Evolutionary conservation across 2,888 invertebrate genomes (phyloP).

Genomic region (Tetanocera ferruginea): DNA sequence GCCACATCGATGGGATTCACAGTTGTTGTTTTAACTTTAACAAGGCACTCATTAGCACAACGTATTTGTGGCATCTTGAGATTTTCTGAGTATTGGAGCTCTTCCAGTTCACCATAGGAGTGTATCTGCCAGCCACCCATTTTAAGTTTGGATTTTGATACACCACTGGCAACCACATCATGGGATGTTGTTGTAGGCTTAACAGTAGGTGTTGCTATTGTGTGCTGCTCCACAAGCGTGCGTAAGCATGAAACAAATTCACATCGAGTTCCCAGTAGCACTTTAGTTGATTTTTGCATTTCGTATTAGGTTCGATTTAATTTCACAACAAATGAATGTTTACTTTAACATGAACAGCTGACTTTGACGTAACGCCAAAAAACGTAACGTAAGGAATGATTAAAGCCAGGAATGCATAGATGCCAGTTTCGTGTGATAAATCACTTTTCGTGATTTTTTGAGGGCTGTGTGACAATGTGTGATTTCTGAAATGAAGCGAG

Average conservation of each 20-base stretch:
- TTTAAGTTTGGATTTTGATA: constrained; percentile 61
- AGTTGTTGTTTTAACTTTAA: constrained; percentile 87
- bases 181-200: neutral
- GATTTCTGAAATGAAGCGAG: no score
- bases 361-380: neutral
- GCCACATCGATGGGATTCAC: constrained; percentile 92
- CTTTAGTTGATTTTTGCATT: constrained; percentile 15
- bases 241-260: neutral
- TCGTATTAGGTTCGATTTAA: neutral
- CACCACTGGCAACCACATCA: neutral
- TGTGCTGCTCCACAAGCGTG: neutral
- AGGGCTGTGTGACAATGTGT: no score
- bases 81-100: constrained; percentile 75
- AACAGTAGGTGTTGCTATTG: neutral
- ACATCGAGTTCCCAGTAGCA: neutral
- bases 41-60: constrained; percentile 81
- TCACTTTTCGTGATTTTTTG: no score
- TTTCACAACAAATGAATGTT: neutral
- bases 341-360: neutral
- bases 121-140: constrained; percentile 88
- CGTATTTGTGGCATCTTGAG: constrained; percentile 79
- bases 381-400: no score
- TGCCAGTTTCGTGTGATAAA: no score
- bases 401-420: no score
- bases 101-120: constrained; percentile 79